A percentile compares a stretch with the other conserved stretches of the same genome.
Evolutionary conservation across 2,797 vertebrate genomes (phyloP).

Genomic region (Carcharodon carcharias): DNA sequence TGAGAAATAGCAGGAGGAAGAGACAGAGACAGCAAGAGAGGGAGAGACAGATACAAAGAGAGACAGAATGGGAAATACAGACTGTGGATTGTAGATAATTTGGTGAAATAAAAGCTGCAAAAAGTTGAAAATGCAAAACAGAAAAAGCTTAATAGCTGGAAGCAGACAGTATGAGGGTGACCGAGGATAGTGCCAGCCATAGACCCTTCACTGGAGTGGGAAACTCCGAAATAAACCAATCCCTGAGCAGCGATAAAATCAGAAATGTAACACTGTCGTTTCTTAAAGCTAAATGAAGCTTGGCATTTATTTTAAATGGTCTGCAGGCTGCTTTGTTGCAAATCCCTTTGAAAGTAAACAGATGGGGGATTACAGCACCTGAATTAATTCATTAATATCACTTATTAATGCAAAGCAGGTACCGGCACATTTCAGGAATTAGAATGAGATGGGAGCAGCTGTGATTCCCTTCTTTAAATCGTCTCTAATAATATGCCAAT

Average conservation of each 20-base stretch:
- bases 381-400: constrained; percentile 31
- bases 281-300: background rate
- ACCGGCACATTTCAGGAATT: background rate
- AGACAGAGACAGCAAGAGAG: background rate
- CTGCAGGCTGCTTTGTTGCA: background rate
- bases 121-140: background rate
- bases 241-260: background rate
- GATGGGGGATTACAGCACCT: constrained; percentile 20
- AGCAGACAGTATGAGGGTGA: background rate
- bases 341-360: constrained; percentile 7
- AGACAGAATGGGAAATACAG: background rate
- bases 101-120: background rate
- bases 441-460: constrained; percentile 15
- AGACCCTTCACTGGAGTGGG: no score
- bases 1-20: background rate
- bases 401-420: background rate
- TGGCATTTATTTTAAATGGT: background rate
- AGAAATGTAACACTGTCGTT: background rate
- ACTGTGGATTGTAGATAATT: background rate
- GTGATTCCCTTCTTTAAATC: background rate
- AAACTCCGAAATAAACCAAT: background rate
- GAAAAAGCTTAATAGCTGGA: background rate
- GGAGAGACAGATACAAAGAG: background rate
- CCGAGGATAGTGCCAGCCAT: background rate
- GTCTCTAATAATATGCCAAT: background rate